Base-by-base conservation (phyloP, 1,140 invertebrate genomes). In the Triops longicaudatus region DNA sequence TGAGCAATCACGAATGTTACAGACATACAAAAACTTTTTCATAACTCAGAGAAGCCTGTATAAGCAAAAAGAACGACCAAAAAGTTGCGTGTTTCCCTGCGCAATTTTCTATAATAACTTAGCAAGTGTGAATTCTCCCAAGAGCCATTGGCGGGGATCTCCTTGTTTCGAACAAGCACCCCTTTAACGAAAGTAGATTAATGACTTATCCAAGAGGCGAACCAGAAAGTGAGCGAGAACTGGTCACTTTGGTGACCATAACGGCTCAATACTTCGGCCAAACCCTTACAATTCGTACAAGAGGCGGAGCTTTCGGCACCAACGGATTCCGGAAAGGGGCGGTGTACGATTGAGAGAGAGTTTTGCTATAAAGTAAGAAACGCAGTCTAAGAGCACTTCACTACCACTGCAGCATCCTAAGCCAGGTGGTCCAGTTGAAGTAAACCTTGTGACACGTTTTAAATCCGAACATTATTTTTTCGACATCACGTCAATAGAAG, bases 321-420 rank as follows among this genome's bases (percentile, higher is more conserved):
- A 63, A 14, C 50, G 50, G 17, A 22, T 22, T 63, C 14, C 10
- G 50, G 50, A n/a, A 63, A 63, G 0, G 50, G 50, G 31, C 31
- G 50, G 50, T 14, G 50, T 63, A 22, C 10, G 50, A 37, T 7
- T 63, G 50, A 63, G 50, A 63, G 50, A 37, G 31, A 37, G 31
- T 37, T 63, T 63, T 17, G n/a, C 22, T 63, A 63, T 63, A 63
- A 63, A 63, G 50, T 63, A 63, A 63, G 50, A 63, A 63, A 63
- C 50, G 14, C 50, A 22, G 22, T 17, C 22, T 14, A 9, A 63
- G 50, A 63, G 14, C 2, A n/a, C 9, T 17, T 9, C 50, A 63
- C 50, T 63, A 17, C 50, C 50, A 63, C 50, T 12, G 14, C 50
- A 63, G 50, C 50, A 63, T 63, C 50, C 22, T 14, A 37, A 37